Conservation (phyloP, 2,113 vertebrate genomes). For the Phaethornis superciliosus region DNA sequence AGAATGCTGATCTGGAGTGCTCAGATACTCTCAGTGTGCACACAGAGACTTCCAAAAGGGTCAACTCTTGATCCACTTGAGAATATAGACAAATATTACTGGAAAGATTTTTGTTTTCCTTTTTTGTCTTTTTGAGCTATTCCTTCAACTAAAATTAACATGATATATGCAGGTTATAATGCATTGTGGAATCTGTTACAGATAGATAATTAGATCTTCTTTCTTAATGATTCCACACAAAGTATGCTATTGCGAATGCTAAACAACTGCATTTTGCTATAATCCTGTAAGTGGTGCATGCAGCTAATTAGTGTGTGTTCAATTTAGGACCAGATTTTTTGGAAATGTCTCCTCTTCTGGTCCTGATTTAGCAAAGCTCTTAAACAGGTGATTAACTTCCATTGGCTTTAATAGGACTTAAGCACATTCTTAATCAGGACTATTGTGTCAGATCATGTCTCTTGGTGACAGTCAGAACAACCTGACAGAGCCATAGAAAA, state of each 20-base stretch:
- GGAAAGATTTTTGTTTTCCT: background rate
- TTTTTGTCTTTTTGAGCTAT: background rate
- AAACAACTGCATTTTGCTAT: conserved; percentile 49
- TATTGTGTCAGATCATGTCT: conserved; percentile 56
- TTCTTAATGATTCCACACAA: conserved; percentile 41
- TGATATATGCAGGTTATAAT: conserved; percentile 4
- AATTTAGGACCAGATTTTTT: conserved; percentile 60
- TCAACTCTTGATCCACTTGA: background rate
- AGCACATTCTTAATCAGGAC: conserved; percentile 63
- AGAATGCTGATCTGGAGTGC: background rate
- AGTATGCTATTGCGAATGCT: conserved; percentile 43
- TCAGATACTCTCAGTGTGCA: background rate
- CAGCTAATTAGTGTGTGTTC: conserved; percentile 46
- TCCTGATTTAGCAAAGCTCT: conserved; percentile 73
- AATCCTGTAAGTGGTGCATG: conserved; percentile 55
- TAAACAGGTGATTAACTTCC: conserved; percentile 69
- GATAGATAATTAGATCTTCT: conserved; percentile 55
- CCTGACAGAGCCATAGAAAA: background rate
- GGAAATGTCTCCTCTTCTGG: conserved; percentile 64
- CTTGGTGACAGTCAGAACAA: conserved; percentile 50
- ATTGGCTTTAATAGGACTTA: conserved; percentile 70
- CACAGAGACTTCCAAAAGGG: background rate
- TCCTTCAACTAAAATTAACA: conserved; percentile 15
- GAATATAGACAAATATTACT: background rate
- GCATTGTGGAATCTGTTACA: conserved; percentile 40